Evolutionary conservation across 2,888 invertebrate genomes (phyloP), one percentile per base, ranked within the genome.

Genomic region (Xiphydria camelus): DNA sequence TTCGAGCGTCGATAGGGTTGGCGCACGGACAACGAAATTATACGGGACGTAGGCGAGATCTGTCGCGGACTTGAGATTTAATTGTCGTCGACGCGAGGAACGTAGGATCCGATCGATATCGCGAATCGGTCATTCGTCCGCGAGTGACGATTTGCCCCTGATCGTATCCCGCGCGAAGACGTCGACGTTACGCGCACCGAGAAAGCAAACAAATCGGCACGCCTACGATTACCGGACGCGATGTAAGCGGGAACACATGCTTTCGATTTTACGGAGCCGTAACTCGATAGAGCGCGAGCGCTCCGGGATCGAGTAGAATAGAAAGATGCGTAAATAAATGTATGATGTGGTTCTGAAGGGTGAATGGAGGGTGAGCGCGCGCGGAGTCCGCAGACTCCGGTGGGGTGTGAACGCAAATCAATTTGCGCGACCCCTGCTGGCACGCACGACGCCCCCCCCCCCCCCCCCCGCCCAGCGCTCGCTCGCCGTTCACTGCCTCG

Each of bases 321-420:
- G 62, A 60, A 59, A 60, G 64, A 63, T 56, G 62, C 59, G 62
- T 64, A 66, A 66, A 66, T 62, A 66, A 68, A 67, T 62, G 65
- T 63, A 64, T 62, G 67, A 66, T 66, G 66, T 66, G 64, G 61
- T 64, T 66, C 62, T 63, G 62, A 66, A 61, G 59, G 66, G 62
- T 61, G 58, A 64, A 57, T 59, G 54, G 49, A 53, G 55, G 55
- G 49, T 51, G 43, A 50, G 51, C 45, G 41, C 44, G 49, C 41
- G 47, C 52, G 38, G 23, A 36, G 36, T 38, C 49, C 49, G 53
- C 51, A 38, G 59, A 59, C 59, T 56, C 51, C 61, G 62, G 45
- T 66, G 62, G 74, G 74, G 75, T 73, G 75, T 75, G 73, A 75
- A 75, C 73, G 73, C 75, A 75, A 75, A 75, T 75, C 74, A 75